Conservation (phyloP, 2,113 vertebrate genomes). For the Dermatemys mawii region DNA sequence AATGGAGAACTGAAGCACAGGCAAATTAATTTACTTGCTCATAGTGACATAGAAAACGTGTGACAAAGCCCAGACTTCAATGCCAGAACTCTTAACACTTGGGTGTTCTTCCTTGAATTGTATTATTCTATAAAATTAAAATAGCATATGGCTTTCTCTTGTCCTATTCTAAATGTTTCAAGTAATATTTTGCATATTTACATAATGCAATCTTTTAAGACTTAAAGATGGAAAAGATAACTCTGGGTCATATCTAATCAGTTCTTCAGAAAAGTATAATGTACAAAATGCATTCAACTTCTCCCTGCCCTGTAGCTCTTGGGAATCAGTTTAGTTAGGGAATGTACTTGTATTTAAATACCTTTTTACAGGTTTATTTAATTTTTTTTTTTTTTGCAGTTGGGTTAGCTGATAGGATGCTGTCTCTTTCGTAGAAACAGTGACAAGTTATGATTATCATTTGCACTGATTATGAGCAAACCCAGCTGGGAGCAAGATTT, state of each 20-base stretch:
- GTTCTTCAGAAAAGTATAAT: background rate
- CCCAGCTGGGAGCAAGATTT: background rate
- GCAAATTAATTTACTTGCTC: background rate
- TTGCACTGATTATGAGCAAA: background rate
- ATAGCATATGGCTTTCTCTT: background rate
- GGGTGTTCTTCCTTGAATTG: background rate
- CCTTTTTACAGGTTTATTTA: no score
- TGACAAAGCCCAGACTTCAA: background rate
- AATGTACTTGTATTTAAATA: background rate
- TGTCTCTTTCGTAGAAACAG: background rate
- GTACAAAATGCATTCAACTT: rapidly evolving
- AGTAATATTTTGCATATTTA: background rate
- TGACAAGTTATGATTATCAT: background rate
- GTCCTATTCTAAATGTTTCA: background rate
- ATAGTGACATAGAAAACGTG: background rate
- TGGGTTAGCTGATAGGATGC: background rate
- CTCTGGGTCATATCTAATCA: rapidly evolving
- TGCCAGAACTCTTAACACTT: rapidly evolving
- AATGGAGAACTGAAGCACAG: background rate
- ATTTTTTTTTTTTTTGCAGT: background rate
- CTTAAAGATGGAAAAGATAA: background rate
- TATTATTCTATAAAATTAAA: background rate
- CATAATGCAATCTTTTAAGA: background rate
- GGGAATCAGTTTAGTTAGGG: background rate
- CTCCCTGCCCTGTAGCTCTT: background rate